Evolutionary conservation across 2,888 invertebrate genomes (phyloP).

Genomic region (Nasonia oneida): DNA sequence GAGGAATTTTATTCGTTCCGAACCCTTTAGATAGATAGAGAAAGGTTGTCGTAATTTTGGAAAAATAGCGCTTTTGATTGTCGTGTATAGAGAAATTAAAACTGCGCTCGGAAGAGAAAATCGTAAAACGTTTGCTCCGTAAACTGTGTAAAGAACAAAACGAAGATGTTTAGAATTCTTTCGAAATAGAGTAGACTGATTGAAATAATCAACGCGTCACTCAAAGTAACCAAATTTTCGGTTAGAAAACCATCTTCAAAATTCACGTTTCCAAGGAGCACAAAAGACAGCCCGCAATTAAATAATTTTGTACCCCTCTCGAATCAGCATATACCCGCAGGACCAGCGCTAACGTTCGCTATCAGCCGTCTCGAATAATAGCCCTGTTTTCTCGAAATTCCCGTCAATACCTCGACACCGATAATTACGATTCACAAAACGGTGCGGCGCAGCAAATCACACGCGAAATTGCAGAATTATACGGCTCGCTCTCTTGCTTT

Average conservation of each 20-base stretch:
- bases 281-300: neutral
- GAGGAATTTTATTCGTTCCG: slow-evolving; percentile 60
- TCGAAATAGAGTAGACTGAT: neutral
- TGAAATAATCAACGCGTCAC: neutral
- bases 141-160: too few species aligned
- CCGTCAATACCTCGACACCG: slow-evolving; percentile 65
- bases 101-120: too few species aligned
- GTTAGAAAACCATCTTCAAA: neutral
- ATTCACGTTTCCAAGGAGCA: neutral
- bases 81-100: neutral
- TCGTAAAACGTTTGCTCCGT: too few species aligned
- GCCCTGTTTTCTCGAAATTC: neutral
- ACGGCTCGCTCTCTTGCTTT: slow-evolving; percentile 14
- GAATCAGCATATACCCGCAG: neutral
- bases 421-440: slow-evolving; percentile 71
- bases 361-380: slow-evolving; percentile 20
- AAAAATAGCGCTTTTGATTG: neutral
- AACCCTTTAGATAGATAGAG: slow-evolving; percentile 15
- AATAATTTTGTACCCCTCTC: neutral
- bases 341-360: neutral
- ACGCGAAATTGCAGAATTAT: slow-evolving; percentile 58
- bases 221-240: neutral
- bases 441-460: slow-evolving; percentile 36
- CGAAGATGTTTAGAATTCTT: neutral
- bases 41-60: neutral